Percentiles rank a stretch among this genome's conserved stretches.
Evolutionary conservation across 2,797 vertebrate species (phyloP).

Genomic region (Bucorvus abyssinicus): DNA sequence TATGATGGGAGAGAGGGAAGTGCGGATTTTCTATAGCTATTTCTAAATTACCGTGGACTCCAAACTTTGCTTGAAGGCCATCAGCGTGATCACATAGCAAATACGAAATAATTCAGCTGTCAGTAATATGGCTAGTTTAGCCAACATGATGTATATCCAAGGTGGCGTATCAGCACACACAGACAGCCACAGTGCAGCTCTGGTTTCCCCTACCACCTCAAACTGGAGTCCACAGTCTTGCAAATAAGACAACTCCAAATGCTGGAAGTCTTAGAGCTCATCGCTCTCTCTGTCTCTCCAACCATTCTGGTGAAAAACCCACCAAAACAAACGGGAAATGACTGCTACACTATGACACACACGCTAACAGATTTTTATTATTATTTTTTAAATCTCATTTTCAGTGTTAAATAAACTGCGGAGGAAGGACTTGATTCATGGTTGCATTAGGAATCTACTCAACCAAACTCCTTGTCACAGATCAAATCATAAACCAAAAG

Average conservation of each 20-base stretch:
- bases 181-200: not conserved
- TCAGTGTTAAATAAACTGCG: constrained; percentile 47
- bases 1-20: not conserved
- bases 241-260: not conserved
- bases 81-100: not conserved
- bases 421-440: constrained; percentile 78
- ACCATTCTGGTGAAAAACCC: not conserved
- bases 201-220: not conserved
- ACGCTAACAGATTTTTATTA: constrained; percentile 1
- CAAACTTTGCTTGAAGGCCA: not conserved
- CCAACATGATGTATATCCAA: not conserved
- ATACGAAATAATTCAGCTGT: not conserved
- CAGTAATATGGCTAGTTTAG: not conserved
- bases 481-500: constrained; percentile 76
- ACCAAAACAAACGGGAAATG: not conserved
- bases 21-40: not conserved
- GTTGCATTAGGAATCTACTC: constrained; percentile 79
- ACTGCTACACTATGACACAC: not conserved
- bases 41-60: not conserved
- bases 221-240: not conserved
- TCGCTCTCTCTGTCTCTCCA: not conserved
- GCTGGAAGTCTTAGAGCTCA: not conserved
- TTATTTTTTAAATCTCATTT: constrained; percentile 9
- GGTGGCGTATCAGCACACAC: not conserved
- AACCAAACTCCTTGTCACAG: constrained; percentile 78